Evolutionary conservation across 2,113 vertebrate species (phyloP).

Genomic region (Oophaga pumilio): DNA sequence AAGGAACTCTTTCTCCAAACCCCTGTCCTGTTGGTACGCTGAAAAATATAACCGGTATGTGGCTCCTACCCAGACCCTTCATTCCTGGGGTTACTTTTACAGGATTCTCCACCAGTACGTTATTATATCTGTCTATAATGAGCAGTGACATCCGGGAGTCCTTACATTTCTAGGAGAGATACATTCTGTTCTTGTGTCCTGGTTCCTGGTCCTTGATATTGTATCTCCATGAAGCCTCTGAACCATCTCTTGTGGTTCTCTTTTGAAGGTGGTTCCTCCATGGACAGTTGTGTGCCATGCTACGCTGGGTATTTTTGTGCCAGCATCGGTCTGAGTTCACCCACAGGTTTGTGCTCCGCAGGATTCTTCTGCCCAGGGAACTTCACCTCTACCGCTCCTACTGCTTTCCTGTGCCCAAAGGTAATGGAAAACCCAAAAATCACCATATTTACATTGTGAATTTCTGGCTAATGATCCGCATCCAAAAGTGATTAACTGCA

Average conservation of each 20-base stretch:
- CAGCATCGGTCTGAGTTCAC: conserved; percentile 69
- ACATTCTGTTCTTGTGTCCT: no score
- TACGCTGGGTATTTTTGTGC: conserved; percentile 83
- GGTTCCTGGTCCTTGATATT: neutral
- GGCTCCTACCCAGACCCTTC: neutral
- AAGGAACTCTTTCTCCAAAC: conserved; percentile 74
- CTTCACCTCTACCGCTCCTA: conserved; percentile 75
- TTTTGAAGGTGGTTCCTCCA: conserved; percentile 76
- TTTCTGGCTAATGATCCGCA: no score
- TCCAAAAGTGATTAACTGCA: no score
- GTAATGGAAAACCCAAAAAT: conserved; percentile 62
- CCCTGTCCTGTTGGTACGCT: conserved; percentile 83
- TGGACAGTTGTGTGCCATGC: conserved; percentile 80
- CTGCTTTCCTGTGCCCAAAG: conserved; percentile 81
- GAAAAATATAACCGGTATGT: conserved; percentile 78
- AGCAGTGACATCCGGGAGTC: no score
- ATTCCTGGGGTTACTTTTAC: neutral
- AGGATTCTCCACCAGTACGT: no score
- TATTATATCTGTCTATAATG: no score
- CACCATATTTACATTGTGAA: no score
- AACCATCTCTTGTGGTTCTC: neutral
- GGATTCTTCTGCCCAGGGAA: conserved; percentile 82
- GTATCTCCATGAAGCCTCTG: neutral
- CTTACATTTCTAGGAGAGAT: no score
- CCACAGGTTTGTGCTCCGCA: conserved; percentile 75